Base-by-base conservation (phyloP, 2,888 invertebrate species). In the Rotaria sp. region DNA sequence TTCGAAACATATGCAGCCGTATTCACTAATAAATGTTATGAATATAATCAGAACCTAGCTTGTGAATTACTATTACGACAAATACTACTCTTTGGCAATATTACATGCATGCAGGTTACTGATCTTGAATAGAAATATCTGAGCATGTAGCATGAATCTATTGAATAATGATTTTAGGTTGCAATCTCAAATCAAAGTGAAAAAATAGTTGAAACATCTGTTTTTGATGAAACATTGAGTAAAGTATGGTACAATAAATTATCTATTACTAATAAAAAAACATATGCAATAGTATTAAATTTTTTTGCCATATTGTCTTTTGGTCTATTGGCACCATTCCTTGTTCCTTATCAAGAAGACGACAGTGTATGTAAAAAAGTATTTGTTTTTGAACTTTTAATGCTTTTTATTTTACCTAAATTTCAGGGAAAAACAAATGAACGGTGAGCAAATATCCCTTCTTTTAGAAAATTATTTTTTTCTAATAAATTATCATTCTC, bases 61-160 rank as follows among this genome's bases (percentile, higher is more conserved):
- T 80, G 75, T 80, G 41, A 80, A 80, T 80, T 80, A 45, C 26
- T 80, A 26, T 13, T 80, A 45, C 24, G 75, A 26, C 41, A 80
- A 45, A 45, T 80, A 45, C 75, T 45, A 26, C 2, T 80, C 0
- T 80, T 80, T 80, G 75, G 75, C 0, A 80, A 80, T 80, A 24
- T 80, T 26, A 80, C 75, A 45, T 80, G 75, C 24, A 80, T 80
- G 75, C 75, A 80, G 24, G 75, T 75, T 24, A 38, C 26, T n/a
- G n/a, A n/a, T n/a, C n/a, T n/a, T n/a, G n/a, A n/a, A n/a, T n/a
- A n/a, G n/a, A n/a, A n/a, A n/a, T n/a, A n/a, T n/a, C n/a, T n/a
- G n/a, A n/a, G n/a, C n/a, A n/a, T n/a, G n/a, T n/a, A n/a, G n/a
- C n/a, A n/a, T n/a, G n/a, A n/a, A n/a, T n/a, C n/a, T n/a, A n/a